Evolutionary conservation across 2,113 vertebrate species (phyloP).

Genomic region (Sorex araneus): DNA sequence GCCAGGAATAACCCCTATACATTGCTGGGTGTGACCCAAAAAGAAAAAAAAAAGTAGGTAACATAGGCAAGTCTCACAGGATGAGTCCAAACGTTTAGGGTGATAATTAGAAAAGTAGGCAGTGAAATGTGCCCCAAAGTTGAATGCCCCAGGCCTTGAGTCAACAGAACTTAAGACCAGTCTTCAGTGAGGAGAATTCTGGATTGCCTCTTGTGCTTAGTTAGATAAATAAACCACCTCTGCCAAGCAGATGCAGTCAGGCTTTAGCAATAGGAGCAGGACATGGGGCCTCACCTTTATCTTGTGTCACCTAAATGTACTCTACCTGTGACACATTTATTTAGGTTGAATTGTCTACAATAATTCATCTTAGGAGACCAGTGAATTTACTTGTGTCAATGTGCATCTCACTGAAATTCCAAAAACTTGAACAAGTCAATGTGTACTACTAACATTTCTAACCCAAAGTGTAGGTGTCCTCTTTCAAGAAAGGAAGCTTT

Average conservation of each 20-base stretch:
- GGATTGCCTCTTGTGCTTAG: not conserved
- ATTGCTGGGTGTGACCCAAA: no score
- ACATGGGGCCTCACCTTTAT: not conserved
- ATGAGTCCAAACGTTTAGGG: not conserved
- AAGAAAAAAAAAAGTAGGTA: no score
- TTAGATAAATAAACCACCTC: not conserved
- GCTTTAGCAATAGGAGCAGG: not conserved
- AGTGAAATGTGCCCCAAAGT: not conserved
- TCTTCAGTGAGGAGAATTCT: not conserved
- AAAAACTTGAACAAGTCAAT: not conserved
- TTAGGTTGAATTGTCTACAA: not conserved
- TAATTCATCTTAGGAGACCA: not conserved
- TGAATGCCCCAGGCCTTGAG: not conserved
- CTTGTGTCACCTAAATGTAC: not conserved
- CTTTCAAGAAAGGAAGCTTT: no score
- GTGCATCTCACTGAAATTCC: constrained; percentile 9
- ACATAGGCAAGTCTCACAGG: not conserved
- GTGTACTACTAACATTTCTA: not conserved
- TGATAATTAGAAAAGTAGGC: not conserved
- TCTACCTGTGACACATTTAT: not conserved
- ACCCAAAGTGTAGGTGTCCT: not conserved
- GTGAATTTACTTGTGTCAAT: not conserved
- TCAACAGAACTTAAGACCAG: no score
- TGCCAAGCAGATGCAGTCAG: not conserved
- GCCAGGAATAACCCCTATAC: no score